Conservation (phyloP, 2,113 vertebrate genomes). For the Spea multiplicata region DNA sequence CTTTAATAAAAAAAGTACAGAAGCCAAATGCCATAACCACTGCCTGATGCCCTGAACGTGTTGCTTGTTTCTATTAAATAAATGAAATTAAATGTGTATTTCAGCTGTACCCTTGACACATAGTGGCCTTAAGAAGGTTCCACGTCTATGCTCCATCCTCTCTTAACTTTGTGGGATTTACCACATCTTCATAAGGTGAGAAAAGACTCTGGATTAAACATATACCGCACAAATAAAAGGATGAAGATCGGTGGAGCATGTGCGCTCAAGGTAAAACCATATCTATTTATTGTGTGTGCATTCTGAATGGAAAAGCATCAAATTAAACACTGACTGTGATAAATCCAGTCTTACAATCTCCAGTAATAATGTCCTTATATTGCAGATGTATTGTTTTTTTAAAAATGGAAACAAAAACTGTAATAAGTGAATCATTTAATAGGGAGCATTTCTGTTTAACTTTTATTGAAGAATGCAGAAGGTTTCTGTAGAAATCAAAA, state of each 20-base stretch:
- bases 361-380: conserved; percentile 68
- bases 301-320: conserved; percentile 80
- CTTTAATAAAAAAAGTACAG: too few species aligned
- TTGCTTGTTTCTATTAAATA: too few species aligned
- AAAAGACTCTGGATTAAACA: neutral
- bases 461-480: conserved; percentile 92
- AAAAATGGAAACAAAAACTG: conserved; percentile 56
- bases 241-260: conserved; percentile 69
- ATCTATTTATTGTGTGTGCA: conserved; percentile 81
- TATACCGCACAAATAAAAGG: conserved; percentile 57
- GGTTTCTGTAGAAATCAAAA: conserved; percentile 82
- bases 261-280: conserved; percentile 81
- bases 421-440: conserved; percentile 77
- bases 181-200: too few species aligned
- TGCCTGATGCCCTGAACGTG: too few species aligned
- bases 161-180: too few species aligned
- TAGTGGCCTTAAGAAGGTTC: too few species aligned
- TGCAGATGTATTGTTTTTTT: conserved; percentile 72
- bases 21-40: too few species aligned
- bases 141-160: too few species aligned
- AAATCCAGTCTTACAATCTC: conserved; percentile 78
- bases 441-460: conserved; percentile 83
- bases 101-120: too few species aligned
- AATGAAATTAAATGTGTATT: too few species aligned
- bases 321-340: conserved; percentile 78